A percentile compares a stretch with the other conserved stretches of the same genome.
phyloP scores from a whole-genome alignment of 2,888 invertebrate genomes.

The Sinodicranocentrus sp. region DNA sequence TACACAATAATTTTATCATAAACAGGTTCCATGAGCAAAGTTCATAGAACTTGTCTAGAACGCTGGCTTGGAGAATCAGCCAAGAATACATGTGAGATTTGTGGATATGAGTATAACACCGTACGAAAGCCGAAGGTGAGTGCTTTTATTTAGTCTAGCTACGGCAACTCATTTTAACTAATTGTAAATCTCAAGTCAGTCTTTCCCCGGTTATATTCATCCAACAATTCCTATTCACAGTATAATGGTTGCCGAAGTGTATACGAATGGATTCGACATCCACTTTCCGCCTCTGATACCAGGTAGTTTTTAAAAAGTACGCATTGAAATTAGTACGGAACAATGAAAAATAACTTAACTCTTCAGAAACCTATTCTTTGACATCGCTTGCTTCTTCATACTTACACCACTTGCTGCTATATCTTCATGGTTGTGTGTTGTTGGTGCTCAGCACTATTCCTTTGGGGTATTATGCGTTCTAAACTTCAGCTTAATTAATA shows the following conservation, averaged over 20 bases:
- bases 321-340: too few relatives aligned
- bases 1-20: background rate
- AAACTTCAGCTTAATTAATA: too few relatives aligned
- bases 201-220: too few relatives aligned
- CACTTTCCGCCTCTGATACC: constrained; percentile 70
- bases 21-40: constrained; percentile 76
- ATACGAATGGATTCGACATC: constrained; percentile 72
- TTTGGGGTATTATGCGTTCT: constrained; percentile 37
- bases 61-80: constrained; percentile 75
- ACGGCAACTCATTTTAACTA: too few relatives aligned
- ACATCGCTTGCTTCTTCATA: constrained; percentile 78
- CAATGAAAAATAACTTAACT: too few relatives aligned
- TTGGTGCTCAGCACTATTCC: constrained; percentile 77
- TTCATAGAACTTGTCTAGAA: constrained; percentile 74
- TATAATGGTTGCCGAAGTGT: constrained; percentile 71
- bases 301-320: constrained; percentile 53
- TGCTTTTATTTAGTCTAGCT: too few relatives aligned
- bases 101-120: constrained; percentile 70
- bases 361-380: constrained; percentile 78
- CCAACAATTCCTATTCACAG: too few relatives aligned
- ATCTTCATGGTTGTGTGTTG: constrained; percentile 78
- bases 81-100: constrained; percentile 73
- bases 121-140: constrained; percentile 72
- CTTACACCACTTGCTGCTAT: constrained; percentile 79
- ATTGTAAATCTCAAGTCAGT: too few relatives aligned